Conservation (phyloP, 2,888 invertebrate genomes). For the Nycteola revayana region DNA sequence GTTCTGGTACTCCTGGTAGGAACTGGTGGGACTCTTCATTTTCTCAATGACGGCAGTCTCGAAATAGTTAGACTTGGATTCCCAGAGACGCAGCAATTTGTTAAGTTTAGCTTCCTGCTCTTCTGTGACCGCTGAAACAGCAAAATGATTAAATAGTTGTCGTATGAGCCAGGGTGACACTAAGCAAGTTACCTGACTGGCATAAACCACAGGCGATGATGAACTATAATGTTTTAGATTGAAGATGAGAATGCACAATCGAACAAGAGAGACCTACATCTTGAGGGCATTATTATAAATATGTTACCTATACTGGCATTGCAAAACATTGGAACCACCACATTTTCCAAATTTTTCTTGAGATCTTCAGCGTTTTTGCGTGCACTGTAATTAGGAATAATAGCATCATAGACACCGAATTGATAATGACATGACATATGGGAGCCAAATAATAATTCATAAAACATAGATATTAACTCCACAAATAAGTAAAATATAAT, state of each 20-base stretch:
- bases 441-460: slow-evolving; percentile 33
- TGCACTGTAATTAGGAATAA: slow-evolving; percentile 89
- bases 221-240: slow-evolving; percentile 65
- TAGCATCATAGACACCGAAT: slow-evolving; percentile 78
- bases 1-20: slow-evolving; percentile 95
- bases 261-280: slow-evolving; percentile 73
- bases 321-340: slow-evolving; percentile 99
- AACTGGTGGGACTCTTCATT: slow-evolving; percentile 92
- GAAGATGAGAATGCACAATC: slow-evolving; percentile 71
- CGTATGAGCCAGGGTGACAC: slow-evolving; percentile 52
- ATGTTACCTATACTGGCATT: slow-evolving; percentile 90
- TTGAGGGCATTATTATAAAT: slow-evolving; percentile 81
- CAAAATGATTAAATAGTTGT: slow-evolving; percentile 66
- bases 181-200: slow-evolving; percentile 77
- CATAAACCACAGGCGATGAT: slow-evolving; percentile 67
- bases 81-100: slow-evolving; percentile 97
- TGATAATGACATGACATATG: slow-evolving; percentile 45
- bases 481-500: slow-evolving; percentile 13
- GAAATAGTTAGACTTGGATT: slow-evolving; percentile 96
- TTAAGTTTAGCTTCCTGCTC: slow-evolving; percentile 95
- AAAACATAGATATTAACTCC: slow-evolving; percentile 6
- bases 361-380: slow-evolving; percentile 97
- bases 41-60: slow-evolving; percentile 91
- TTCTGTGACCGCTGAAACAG: slow-evolving; percentile 88
- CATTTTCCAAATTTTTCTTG: slow-evolving; percentile 95